Base-by-base conservation (phyloP, 1,140 invertebrate genomes). In the Nebria ingens region DNA sequence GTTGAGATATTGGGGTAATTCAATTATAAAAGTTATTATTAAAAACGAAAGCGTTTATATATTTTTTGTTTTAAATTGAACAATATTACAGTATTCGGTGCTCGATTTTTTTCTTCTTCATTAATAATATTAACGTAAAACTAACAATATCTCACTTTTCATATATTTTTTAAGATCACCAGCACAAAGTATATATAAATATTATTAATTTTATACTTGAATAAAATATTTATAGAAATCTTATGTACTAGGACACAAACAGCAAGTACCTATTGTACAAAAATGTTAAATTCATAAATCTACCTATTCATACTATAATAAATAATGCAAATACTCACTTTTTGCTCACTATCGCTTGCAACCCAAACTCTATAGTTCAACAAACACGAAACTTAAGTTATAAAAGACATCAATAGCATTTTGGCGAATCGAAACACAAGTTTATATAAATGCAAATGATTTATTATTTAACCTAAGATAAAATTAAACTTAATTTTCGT, bases 61-160 rank as follows among this genome's bases (percentile, higher is more conserved):
- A 45, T 45, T 45, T n/a, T n/a, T n/a, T n/a, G n/a, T n/a, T n/a
- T 45, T 12, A 45, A 45, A 6, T 45, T 45, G 40, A 45, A 45
- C 40, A 45, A 45, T 45, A 45, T 45, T 45, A 45, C 40, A 45
- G 6, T 45, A 45, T 45, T 45, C 40, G 40, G 25, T 45, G 40
- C 40, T 45, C 40, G 15, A 45, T 12, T 45, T 45, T 45, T 45
- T 45, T 9, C 40, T n/a, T n/a, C n/a, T n/a, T n/a, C n/a, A n/a
- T n/a, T n/a, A n/a, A 45, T 45, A 45, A 45, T 11, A 45, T 45
- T n/a, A 34, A 34, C 6, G 25, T 34, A 34, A 34, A 34, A 34
- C 25, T 45, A 11, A 34, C 25, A 34, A 34, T 34, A 34, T 45
- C 40, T 45, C 40, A 45, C 40, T 45, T 45, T 45, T 45, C 15